phyloP scores from a whole-genome alignment of 2,797 vertebrate species.

The Selene dorsalis region DNA sequence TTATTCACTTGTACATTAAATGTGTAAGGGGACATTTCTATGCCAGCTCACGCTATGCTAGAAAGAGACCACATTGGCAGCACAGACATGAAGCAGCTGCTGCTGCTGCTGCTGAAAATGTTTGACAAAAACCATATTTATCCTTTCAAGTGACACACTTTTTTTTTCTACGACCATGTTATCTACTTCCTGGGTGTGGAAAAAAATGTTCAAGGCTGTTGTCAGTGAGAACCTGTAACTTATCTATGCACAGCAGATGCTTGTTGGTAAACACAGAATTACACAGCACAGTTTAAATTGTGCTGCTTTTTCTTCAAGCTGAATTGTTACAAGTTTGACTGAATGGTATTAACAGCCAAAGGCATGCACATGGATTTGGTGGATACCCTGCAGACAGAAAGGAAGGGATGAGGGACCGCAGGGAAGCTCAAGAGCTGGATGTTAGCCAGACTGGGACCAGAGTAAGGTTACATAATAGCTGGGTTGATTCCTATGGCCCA shows the following conservation, averaged over 20 bases:
- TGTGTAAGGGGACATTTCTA: neutral
- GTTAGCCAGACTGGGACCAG: slow-evolving; percentile 53
- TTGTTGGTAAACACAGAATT: neutral
- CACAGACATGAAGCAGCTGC: neutral
- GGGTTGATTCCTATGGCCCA: slow-evolving; percentile 55
- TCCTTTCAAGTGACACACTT: neutral
- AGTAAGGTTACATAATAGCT: slow-evolving; percentile 64
- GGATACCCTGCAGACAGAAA: slow-evolving; percentile 18
- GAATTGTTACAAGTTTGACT: neutral
- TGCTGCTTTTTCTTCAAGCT: neutral
- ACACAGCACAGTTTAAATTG: neutral
- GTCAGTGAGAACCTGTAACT: neutral
- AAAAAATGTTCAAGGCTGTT: neutral
- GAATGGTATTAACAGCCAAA: neutral
- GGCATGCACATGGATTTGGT: slow-evolving; percentile 2
- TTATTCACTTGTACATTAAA: neutral
- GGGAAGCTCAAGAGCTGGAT: slow-evolving; percentile 49
- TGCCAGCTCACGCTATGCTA: neutral
- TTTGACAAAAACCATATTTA: neutral
- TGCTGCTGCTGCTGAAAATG: neutral
- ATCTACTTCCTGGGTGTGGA: neutral
- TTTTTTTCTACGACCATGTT: neutral
- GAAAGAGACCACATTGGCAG: neutral
- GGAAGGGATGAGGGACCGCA: slow-evolving; percentile 10
- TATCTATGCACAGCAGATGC: neutral